phyloP scores from a whole-genome alignment of 2,888 invertebrate species.

The Eupithecia insigniata region DNA sequence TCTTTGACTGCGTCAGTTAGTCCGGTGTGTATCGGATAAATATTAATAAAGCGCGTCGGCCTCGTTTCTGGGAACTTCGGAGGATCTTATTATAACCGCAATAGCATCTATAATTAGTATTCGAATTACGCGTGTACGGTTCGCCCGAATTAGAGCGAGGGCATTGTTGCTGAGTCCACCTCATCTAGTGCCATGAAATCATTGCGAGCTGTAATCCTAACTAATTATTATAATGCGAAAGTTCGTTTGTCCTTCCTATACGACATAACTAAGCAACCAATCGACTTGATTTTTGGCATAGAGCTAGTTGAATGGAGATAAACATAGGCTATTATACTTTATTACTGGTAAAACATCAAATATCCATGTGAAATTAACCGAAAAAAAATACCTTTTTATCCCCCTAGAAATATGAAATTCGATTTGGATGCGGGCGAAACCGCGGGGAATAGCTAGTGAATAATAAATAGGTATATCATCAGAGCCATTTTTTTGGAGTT shows the following conservation, averaged over 20 bases:
- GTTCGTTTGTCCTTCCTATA: too few relatives aligned
- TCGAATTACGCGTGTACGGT: conserved; percentile 79
- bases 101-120: conserved; percentile 84
- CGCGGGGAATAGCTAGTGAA: too few relatives aligned
- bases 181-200: conserved; percentile 9
- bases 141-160: conserved; percentile 60
- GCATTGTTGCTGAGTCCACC: conserved; percentile 12
- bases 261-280: too few relatives aligned
- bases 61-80: conserved; percentile 83
- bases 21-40: conserved; percentile 81
- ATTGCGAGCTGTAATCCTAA: neutral
- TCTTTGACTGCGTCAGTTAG: conserved; percentile 83
- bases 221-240: too few relatives aligned
- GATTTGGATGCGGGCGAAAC: too few relatives aligned
- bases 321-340: too few relatives aligned
- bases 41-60: conserved; percentile 83
- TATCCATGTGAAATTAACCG: too few relatives aligned
- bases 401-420: too few relatives aligned
- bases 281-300: too few relatives aligned
- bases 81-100: conserved; percentile 85
- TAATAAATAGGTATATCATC: neutral
- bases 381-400: too few relatives aligned
- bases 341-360: too few relatives aligned
- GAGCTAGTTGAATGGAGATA: too few relatives aligned
- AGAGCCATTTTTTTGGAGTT: neutral